Evolutionary conservation across 2,888 invertebrate species (phyloP), one percentile per base, ranked within the genome.

Genomic region (Micoletzkya japonica): DNA sequence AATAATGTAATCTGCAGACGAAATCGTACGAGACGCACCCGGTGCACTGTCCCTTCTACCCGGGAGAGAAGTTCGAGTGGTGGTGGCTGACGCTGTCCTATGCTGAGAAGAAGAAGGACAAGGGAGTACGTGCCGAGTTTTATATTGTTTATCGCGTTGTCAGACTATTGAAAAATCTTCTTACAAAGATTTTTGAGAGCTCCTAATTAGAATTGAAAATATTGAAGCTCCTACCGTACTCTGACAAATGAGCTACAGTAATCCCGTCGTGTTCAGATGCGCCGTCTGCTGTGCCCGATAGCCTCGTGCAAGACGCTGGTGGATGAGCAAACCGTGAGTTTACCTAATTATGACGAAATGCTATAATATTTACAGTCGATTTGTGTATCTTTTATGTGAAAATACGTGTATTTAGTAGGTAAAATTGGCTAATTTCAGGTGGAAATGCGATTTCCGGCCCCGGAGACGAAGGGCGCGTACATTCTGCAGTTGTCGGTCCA

Each of bases 1-100:
- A 57, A 30, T 26, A 34, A 10, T 17, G 44, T 10, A 44, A 44
- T 44, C 17, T 77, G 34, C 75, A 80, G 87, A 93, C 95, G 6
- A 92, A 93, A 85, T 94, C 94, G 59, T 94, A 94, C 88, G 90
- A 91, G 80, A 96, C 96, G 20, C 96, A 96, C 86, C 89, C 91
- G n/a, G 97, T 98, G 34, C 98, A 99, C 87, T 93, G 94, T 88
- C 98, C 98, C 0, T 91, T 91, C 87, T 99, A 92, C 87, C 95
- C 98, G 4, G 91, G 92, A 88, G 92, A 92, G 77, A 95, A 98
- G 86, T 95, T 95, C 86, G 98, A 99, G 87, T 96, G 92, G 88
- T 99, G 98, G 97, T 99, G 97, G 96, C 92, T 96, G 77, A 98
- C 97, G 87, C 92, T 98, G 81, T 71, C 74, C 1, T 44, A 66